A percentile compares a stretch with the other conserved stretches of the same genome.
Conservation (phyloP, 2,113 vertebrate species). For the Orientallactaga bullata region DNA sequence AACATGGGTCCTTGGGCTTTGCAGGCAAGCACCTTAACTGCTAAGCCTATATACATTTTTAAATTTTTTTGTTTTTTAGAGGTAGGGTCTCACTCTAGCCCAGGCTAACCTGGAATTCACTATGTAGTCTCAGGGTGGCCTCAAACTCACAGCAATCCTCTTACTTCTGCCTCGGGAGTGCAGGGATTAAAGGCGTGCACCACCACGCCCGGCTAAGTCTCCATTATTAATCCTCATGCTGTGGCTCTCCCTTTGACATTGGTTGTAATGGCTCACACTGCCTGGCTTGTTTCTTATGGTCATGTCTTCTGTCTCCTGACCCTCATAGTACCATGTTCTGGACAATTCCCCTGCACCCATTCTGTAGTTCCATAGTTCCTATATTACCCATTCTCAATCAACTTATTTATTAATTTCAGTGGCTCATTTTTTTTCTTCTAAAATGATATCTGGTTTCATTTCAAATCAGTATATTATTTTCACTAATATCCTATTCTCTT, state of each 20-base stretch:
- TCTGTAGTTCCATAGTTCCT: background rate
- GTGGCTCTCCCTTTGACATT: background rate
- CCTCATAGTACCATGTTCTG: background rate
- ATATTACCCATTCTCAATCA: background rate
- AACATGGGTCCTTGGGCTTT: too few relatives aligned
- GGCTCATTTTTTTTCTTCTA: constrained; percentile 9
- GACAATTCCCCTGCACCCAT: background rate
- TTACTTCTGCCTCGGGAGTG: background rate
- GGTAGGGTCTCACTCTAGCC: background rate
- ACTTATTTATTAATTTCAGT: constrained; percentile 9
- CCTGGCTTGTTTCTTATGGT: background rate
- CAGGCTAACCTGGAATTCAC: too few relatives aligned
- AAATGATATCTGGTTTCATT: constrained; percentile 46
- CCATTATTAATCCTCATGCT: background rate
- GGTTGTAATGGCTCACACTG: background rate
- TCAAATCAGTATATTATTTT: constrained; percentile 61
- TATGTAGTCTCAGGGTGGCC: background rate
- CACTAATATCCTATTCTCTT: background rate
- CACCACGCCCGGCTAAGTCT: background rate
- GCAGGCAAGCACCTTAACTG: too few relatives aligned
- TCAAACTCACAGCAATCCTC: background rate
- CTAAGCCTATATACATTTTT: too few relatives aligned
- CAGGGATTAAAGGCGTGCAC: background rate
- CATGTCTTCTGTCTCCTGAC: background rate
- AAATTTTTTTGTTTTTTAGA: background rate